Evolutionary conservation across 92 coral and sea anemone genomes (phyloP), one percentile per base, ranked within the genome.

Genomic region (Porites lobata): DNA sequence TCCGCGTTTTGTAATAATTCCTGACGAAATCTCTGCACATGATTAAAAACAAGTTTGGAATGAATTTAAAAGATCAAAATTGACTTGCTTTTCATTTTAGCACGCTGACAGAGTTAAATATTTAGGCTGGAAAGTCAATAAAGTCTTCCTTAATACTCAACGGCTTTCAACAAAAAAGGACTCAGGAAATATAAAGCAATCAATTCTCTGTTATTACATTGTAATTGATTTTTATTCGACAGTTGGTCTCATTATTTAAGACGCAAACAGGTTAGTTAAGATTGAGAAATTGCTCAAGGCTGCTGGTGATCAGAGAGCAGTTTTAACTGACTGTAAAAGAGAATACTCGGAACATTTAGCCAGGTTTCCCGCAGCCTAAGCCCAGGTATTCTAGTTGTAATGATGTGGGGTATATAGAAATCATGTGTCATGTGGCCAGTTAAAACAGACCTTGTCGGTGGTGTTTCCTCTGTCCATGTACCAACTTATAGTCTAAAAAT

Each of bases 171-270:
- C 18, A 3, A 26, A 61, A 83, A 72, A 47, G 63, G 63, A 17
- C 43, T 22, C 50, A 50, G 61, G 73, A 72, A 19, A 72, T 61
- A 50, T 51, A 15, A 83, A 83, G 59, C 63, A 69, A 83, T 83
- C 87, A 72, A 38, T 38, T 3, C 7, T 12, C 19, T 13, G 29
- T 72, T 72, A 72, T 72, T 72, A n/a, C 8, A 38, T 83, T 38
- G 79, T 54, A 21, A 72, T 51, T 58, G 8, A 15, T 72, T 18
- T 70, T 59, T 13, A 14, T 38, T 29, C 7, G 51, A 61, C 82
- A 61, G 64, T 29, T 15, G 32, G 4, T 15, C 20, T 68, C 14
- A 72, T 58, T 81, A 56, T 54, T 2, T 20, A 43, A 50, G 79
- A 4, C 68, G 66, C 21, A 81, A 10, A 29, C 56, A 38, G 47